Conservation (phyloP, 2,113 vertebrate genomes). For the Labrus mixtus region DNA sequence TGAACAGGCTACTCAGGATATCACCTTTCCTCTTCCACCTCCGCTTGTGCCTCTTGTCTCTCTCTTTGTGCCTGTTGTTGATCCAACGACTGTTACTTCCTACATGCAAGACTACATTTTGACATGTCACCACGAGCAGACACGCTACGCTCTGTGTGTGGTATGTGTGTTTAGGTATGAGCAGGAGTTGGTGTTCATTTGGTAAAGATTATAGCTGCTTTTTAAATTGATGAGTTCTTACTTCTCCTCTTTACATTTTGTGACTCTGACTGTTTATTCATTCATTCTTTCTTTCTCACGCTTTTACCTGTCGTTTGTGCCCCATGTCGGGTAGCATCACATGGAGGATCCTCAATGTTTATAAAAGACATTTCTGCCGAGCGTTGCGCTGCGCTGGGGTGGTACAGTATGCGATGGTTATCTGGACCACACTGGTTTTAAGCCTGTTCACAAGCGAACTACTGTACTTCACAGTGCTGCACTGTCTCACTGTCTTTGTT, state of each 20-base stretch:
- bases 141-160: neutral
- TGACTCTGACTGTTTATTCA: neutral
- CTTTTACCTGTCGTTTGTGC: conserved; percentile 15
- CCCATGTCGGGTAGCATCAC: neutral
- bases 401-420: conserved; percentile 72
- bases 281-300: conserved; percentile 25
- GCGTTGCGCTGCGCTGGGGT: conserved; percentile 54
- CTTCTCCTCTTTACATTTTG: neutral
- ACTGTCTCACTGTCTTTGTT: conserved; percentile 78
- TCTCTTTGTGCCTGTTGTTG: conserved; percentile 17
- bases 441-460: conserved; percentile 53
- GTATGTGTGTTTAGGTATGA: conserved; percentile 25
- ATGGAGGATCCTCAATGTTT: conserved; percentile 65
- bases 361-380: conserved; percentile 65
- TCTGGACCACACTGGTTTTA: conserved; percentile 73
- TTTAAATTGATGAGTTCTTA: neutral
- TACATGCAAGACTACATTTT: conserved; percentile 14
- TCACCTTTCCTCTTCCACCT: conserved; percentile 58
- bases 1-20: conserved; percentile 61
- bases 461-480: conserved; percentile 65
- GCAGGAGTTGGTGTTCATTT: neutral
- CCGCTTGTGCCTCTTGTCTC: conserved; percentile 5
- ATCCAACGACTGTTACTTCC: conserved; percentile 33
- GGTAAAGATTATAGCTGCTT: conserved; percentile 7
- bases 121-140: conserved; percentile 26